Percentiles rank a stretch among this genome's conserved stretches.
Evolutionary conservation across 2,797 vertebrate species (phyloP).

Genomic region (Rhabdophis nuchalis): DNA sequence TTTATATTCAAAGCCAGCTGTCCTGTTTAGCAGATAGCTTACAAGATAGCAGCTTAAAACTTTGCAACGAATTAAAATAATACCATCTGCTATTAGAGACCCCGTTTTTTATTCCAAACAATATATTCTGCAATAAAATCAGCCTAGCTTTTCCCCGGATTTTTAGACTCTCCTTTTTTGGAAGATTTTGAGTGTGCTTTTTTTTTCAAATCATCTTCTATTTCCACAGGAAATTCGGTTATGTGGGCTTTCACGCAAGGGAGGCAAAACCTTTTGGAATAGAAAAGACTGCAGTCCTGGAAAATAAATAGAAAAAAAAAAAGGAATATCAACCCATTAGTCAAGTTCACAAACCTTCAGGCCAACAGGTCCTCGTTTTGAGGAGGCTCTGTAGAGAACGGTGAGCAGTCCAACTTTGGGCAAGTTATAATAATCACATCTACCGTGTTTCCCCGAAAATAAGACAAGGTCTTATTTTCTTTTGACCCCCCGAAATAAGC

Average conservation of each 20-base stretch:
- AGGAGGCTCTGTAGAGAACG: neutral
- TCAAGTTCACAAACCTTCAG: neutral
- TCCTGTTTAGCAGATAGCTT: too few relatives aligned
- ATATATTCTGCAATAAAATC: neutral
- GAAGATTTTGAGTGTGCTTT: constrained; percentile 63
- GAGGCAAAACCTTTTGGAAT: constrained; percentile 85
- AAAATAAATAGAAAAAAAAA: constrained; percentile 1
- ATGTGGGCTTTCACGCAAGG: constrained; percentile 79
- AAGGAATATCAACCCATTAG: neutral
- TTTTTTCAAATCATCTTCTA: constrained; percentile 78
- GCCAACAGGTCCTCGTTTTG: neutral
- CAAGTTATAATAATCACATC: neutral
- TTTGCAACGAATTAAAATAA: neutral
- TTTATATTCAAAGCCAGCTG: neutral
- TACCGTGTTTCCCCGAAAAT: too few relatives aligned
- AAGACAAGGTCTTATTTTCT: too few relatives aligned
- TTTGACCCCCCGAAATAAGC: too few relatives aligned
- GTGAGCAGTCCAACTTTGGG: neutral
- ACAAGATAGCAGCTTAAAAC: neutral
- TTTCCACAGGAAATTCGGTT: constrained; percentile 82
- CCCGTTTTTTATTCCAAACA: neutral
- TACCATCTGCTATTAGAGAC: neutral
- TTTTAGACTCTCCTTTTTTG: neutral
- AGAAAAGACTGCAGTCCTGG: constrained; percentile 90
- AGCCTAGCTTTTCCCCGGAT: constrained; percentile 19